phyloP scores from a whole-genome alignment of 92 coral and sea anemone genomes.

The Palythoa heliodiscus region DNA sequence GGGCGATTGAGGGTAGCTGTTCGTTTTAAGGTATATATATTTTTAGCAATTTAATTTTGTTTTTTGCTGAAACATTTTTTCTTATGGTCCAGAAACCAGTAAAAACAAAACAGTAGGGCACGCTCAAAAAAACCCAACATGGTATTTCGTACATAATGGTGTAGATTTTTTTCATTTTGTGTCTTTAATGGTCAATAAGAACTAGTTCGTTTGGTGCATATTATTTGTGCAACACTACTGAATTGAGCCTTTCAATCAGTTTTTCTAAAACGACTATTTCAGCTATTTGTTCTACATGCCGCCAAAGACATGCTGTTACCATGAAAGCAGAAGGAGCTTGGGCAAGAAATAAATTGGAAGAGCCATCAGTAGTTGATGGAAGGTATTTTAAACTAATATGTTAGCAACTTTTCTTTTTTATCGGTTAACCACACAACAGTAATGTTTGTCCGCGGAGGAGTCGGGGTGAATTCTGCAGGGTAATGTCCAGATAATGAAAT shows the following conservation, averaged over 20 bases:
- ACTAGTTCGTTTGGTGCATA: not conserved
- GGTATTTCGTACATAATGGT: not conserved
- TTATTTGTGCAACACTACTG: not conserved
- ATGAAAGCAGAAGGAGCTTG: slow-evolving; percentile 5
- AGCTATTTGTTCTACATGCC: slow-evolving; percentile 5
- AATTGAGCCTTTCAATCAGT: not conserved
- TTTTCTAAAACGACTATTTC: slow-evolving; percentile 1
- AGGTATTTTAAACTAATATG: not conserved
- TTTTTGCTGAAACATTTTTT: too few relatives aligned
- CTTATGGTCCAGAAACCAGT: not conserved
- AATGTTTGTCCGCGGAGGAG: not conserved
- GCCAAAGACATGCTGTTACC: not conserved
- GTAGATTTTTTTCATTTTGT: not conserved
- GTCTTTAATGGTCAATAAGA: not conserved
- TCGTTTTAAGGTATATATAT: too few relatives aligned
- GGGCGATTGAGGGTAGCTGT: not conserved
- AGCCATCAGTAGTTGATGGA: not conserved
- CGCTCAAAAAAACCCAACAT: not conserved
- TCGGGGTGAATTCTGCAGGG: not conserved
- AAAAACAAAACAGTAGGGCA: not conserved
- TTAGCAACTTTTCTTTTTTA: not conserved
- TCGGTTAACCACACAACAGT: not conserved
- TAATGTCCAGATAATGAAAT: too few relatives aligned
- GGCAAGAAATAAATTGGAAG: slow-evolving; percentile 3
- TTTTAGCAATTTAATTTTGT: too few relatives aligned